Conservation (phyloP, 2,888 invertebrate genomes). For the Cyaniris semiargus region DNA sequence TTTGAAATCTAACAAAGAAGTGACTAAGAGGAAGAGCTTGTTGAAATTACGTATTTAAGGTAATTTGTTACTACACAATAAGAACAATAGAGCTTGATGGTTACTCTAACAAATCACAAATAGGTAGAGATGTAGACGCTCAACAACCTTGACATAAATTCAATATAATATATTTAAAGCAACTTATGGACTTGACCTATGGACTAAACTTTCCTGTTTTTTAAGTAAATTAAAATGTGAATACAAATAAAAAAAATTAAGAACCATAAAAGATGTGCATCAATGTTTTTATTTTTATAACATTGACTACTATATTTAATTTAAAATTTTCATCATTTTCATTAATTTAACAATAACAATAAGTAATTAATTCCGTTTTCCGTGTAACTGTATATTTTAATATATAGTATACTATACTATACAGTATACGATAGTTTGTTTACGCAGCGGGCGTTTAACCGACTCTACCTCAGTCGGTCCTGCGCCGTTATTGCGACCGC, state of each 20-base stretch:
- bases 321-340: background rate
- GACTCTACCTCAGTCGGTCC: slow-evolving; percentile 59
- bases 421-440: background rate
- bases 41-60: background rate
- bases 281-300: no score
- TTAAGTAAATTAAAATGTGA: background rate
- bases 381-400: background rate
- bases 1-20: background rate
- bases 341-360: background rate
- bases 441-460: slow-evolving; percentile 52
- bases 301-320: no score
- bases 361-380: background rate
- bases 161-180: no score
- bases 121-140: background rate
- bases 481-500: slow-evolving; percentile 49
- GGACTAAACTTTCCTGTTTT: background rate
- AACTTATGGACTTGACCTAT: background rate
- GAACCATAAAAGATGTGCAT: background rate
- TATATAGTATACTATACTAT: background rate
- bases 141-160: background rate
- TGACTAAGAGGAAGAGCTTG: background rate
- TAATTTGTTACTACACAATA: background rate
- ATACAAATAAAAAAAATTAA: background rate
- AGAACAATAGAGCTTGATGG: background rate
- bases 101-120: background rate